Evolutionary conservation across 2,797 vertebrate species (phyloP), one percentile per base, ranked within the genome.

Genomic region (Poecilia velifera): DNA sequence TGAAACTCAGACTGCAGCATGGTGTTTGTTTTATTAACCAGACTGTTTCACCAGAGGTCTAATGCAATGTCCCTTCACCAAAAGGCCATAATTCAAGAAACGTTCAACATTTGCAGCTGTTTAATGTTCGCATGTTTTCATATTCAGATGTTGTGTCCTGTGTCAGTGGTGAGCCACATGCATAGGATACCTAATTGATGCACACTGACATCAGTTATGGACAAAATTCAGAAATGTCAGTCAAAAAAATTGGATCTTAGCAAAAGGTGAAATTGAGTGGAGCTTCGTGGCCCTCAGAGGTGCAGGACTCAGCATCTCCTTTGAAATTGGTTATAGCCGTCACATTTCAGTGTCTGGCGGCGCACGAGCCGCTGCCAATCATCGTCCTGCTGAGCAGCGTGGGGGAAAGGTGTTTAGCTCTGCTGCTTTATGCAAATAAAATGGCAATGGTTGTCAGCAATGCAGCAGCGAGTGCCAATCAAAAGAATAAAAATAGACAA

Each of bases 231-330:
- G 20, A 87, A 87, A 85, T 39, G 80, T 76, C 88, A 81, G 31
- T 91, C 84, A 79, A 25, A 79, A 57, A 90, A 78, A 86, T 72
- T 62, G 76, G 57, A 88, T 87, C 83, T 36, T 46, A 79, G 87
- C 81, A 84, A 82, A 89, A 89, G 89, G 88, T 88, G 85, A 86
- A 92, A 91, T 89, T 88, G 87, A 86, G 83, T 77, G 59, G 79
- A 76, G 81, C 80, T 77, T 20, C 43, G 74, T 45, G 14, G 72
- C 77, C 82, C 81, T 79, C n/a, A 0, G 85, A 85, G 85, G 59
- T 7, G 31, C 0, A 45, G n/a, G 64, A 82, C 43, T 78, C 66
- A 6, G 70, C 34, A 16, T 82, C 78, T 83, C 83, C 36, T 88
- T 90, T 85, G 83, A 90, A 90, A 85, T 81, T 83, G 41, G 81